Evolutionary conservation across 53 echinoderm and acorn worm genomes (phyloP).

Genomic region (Apostichopus leukothele): DNA sequence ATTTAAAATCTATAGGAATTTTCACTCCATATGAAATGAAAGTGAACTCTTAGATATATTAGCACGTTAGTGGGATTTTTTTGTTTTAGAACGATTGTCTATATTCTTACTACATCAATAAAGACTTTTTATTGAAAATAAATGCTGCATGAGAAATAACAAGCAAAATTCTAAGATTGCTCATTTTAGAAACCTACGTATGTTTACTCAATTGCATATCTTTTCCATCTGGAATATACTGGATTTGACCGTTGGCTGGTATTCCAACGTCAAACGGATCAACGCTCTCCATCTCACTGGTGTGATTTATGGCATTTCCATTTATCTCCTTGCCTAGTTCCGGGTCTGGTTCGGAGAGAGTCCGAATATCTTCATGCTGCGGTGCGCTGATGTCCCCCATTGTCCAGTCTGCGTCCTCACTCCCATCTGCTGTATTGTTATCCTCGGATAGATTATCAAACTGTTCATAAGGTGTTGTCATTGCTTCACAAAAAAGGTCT

Average conservation of each 20-base stretch:
- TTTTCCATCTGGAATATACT: slow-evolving; percentile 34
- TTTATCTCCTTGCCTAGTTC: not conserved
- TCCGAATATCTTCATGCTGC: not conserved
- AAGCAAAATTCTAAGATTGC: not conserved
- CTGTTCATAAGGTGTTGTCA: not conserved
- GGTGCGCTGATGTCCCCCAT: slow-evolving; percentile 26
- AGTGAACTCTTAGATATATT: too few relatives aligned
- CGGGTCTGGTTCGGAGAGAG: too few relatives aligned
- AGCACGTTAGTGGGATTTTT: too few relatives aligned
- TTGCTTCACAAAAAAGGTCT: not conserved
- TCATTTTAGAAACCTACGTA: slow-evolving; percentile 1
- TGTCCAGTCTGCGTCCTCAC: slow-evolving; percentile 21
- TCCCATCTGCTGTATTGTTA: not conserved
- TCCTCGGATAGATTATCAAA: not conserved
- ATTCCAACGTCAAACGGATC: slow-evolving; percentile 5
- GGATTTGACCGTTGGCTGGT: slow-evolving; percentile 13
- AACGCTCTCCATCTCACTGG: not conserved
- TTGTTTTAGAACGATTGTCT: too few relatives aligned
- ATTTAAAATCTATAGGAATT: too few relatives aligned
- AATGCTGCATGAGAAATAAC: not conserved
- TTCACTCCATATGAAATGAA: too few relatives aligned
- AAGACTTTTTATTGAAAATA: not conserved
- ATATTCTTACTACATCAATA: too few relatives aligned
- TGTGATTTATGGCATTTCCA: slow-evolving; percentile 6
- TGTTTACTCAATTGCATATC: slow-evolving; percentile 35